Conservation (phyloP, 2,888 invertebrate genomes). For the Drosophila paranaensis region DNA sequence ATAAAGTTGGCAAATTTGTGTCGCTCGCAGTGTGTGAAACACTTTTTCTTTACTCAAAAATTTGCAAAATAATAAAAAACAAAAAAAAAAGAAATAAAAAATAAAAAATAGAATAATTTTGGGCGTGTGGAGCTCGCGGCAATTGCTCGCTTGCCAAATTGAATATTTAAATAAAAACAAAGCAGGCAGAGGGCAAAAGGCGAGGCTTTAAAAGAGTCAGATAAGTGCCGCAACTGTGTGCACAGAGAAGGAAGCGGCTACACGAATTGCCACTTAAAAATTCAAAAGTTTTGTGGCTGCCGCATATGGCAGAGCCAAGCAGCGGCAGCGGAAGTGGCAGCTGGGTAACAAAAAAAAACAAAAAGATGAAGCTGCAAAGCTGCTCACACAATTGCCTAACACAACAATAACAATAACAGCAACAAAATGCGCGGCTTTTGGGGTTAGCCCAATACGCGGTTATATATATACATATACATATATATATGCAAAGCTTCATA, state of each 20-base stretch:
- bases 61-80: background rate
- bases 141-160: constrained; percentile 45
- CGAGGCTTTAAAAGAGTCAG: constrained; percentile 42
- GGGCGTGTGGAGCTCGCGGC: constrained; percentile 4
- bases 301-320: constrained; percentile 66
- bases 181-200: constrained; percentile 40
- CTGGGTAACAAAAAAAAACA: constrained; percentile 14
- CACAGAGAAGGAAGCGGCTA: constrained; percentile 64
- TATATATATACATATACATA: constrained; percentile 7
- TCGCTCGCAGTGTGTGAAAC: background rate
- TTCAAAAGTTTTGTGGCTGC: constrained; percentile 77
- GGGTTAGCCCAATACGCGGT: constrained; percentile 67
- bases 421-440: constrained; percentile 66
- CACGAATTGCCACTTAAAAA: constrained; percentile 79
- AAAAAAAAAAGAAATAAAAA: too few relatives aligned
- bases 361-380: constrained; percentile 18
- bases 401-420: constrained; percentile 61
- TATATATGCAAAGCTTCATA: constrained; percentile 2
- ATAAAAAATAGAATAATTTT: constrained; percentile 8
- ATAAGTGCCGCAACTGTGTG: constrained; percentile 35
- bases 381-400: constrained; percentile 53
- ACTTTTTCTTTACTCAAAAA: constrained; percentile 1
- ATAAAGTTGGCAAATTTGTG: background rate
- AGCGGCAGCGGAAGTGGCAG: constrained; percentile 37
- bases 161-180: constrained; percentile 64